These are phyloP conservation scores for Poecilia velifera DNA, from an alignment of 2,797 vertebrate species.

Conservation along the genomic window DNA sequence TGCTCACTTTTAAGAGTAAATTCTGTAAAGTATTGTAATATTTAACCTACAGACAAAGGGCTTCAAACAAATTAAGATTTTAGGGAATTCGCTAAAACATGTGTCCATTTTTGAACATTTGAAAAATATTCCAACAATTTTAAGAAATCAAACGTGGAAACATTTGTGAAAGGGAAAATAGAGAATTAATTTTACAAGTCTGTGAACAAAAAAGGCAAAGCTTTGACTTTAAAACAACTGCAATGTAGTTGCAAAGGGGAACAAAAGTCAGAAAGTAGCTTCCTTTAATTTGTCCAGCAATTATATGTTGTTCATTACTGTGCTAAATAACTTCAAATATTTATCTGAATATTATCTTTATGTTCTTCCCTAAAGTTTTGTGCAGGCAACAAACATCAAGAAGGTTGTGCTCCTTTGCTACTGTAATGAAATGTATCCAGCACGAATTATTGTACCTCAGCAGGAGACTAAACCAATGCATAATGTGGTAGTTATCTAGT, in stretches of 20 bases:
- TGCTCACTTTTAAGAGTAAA: too few species aligned
- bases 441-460: slow-evolving; percentile 34
- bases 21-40: not conserved
- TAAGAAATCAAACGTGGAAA: not conserved
- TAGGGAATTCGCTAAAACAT: not conserved
- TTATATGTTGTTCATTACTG: not conserved
- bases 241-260: not conserved
- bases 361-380: not conserved
- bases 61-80: not conserved
- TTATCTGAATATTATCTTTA: not conserved
- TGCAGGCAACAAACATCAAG: slow-evolving; percentile 11
- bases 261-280: not conserved
- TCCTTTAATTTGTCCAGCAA: not conserved
- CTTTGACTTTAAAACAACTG: not conserved
- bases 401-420: slow-evolving; percentile 31
- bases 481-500: slow-evolving; percentile 46
- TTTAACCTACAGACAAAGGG: not conserved
- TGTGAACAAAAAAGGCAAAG: not conserved
- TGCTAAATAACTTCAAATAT: not conserved
- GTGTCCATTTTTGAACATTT: not conserved
- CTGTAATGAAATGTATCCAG: slow-evolving; percentile 40
- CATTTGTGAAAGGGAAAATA: not conserved
- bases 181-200: not conserved
- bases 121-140: not conserved
- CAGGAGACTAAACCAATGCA: slow-evolving; percentile 38